A percentile compares a stretch with the other conserved stretches of the same genome.
Evolutionary conservation across 2,113 vertebrate species (phyloP).

Genomic region (Tichodroma muraria): DNA sequence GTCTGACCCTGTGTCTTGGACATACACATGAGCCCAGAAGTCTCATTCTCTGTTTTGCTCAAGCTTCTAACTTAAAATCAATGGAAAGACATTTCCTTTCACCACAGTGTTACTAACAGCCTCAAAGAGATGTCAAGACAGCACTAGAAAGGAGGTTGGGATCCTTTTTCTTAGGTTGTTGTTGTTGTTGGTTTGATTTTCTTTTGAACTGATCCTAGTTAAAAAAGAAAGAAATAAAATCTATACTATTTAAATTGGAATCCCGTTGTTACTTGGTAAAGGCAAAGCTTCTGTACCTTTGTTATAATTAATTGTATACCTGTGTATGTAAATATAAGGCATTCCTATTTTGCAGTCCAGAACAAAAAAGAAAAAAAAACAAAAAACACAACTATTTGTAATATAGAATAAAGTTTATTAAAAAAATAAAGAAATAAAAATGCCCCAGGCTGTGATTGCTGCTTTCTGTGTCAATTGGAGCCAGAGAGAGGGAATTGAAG

Average conservation of each 20-base stretch:
- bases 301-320: slow-evolving; percentile 99
- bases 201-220: slow-evolving; percentile 69
- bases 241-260: slow-evolving; percentile 85
- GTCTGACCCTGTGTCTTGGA: slow-evolving; percentile 43
- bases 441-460: slow-evolving; percentile 19
- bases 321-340: slow-evolving; percentile 99
- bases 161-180: slow-evolving; percentile 63
- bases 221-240: slow-evolving; percentile 51
- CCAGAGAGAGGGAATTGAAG: background rate
- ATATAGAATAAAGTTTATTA: slow-evolving; percentile 99
- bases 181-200: slow-evolving; percentile 67
- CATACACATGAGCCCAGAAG: background rate
- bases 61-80: slow-evolving; percentile 84
- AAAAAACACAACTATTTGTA: slow-evolving; percentile 88
- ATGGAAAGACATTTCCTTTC: slow-evolving; percentile 78
- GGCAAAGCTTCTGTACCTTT: slow-evolving; percentile 99
- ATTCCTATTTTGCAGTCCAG: slow-evolving; percentile 99
- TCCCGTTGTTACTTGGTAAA: slow-evolving; percentile 96
- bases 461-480: background rate
- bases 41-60: slow-evolving; percentile 69
- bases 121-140: slow-evolving; percentile 79
- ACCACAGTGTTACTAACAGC: slow-evolving; percentile 90
- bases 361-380: slow-evolving; percentile 85
- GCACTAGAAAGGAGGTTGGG: slow-evolving; percentile 68
- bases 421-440: slow-evolving; percentile 84